Percentiles rank a stretch among this genome's conserved stretches.
These are phyloP conservation scores for Intellagama lesueurii DNA, from an alignment of 2,797 vertebrate genomes.

Conservation along the genomic window DNA sequence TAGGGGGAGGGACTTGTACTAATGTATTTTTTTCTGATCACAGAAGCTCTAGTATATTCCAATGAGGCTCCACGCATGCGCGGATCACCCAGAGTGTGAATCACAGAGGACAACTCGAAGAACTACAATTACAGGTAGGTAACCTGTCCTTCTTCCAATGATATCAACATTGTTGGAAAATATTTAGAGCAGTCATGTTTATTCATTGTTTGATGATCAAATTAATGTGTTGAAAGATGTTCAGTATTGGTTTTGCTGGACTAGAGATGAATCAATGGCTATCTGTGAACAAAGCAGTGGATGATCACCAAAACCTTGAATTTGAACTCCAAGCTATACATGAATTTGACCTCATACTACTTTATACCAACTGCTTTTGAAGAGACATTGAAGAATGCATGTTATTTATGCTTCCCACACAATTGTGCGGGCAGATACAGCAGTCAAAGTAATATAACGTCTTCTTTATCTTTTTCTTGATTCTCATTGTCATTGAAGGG, in stretches of 20 bases:
- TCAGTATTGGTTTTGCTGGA: background rate
- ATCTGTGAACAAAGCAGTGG: background rate
- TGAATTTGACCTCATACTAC: background rate
- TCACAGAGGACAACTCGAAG: too few relatives aligned
- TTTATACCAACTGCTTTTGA: background rate
- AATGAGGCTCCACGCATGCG: too few relatives aligned
- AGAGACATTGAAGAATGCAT: background rate
- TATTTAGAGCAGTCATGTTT: background rate
- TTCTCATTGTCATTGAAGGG: background rate
- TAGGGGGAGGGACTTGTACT: too few relatives aligned
- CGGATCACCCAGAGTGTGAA: too few relatives aligned
- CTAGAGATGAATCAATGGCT: background rate
- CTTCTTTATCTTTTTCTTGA: background rate
- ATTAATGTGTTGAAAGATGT: background rate
- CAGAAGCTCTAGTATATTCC: too few relatives aligned
- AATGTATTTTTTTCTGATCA: too few relatives aligned
- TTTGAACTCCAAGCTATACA: background rate
- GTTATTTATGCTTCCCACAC: background rate
- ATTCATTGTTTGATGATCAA: background rate
- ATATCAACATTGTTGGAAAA: background rate
- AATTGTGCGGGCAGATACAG: too few relatives aligned
- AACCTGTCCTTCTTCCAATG: background rate
- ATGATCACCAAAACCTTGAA: background rate
- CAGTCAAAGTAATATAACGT: background rate
- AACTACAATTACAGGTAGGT: too few relatives aligned